Evolutionary conservation across 1,140 invertebrate species (phyloP), one percentile per base, ranked within the genome.

Genomic region (Magallana gigas): DNA sequence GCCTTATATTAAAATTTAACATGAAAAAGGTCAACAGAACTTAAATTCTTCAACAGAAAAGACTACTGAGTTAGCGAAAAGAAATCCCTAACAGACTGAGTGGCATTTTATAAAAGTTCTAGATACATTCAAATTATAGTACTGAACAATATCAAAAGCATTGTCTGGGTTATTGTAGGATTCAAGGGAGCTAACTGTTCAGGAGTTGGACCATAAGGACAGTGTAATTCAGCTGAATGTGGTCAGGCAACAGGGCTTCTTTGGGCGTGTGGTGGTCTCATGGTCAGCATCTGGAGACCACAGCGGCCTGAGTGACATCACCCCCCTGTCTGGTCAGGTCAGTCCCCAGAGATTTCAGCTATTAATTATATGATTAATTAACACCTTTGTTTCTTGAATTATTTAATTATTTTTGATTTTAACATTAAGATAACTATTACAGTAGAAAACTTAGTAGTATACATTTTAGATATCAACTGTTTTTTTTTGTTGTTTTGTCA

Each of bases 201-300:
- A 89, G 59, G 93, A 94, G 83, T 29, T 87, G 56, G 86, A 83
- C 29, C 91, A 87, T 58, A 64, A 71, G 48, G 93, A 94, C 80
- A 92, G 90, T 81, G 68, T 87, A 9, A 89, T 93, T 11, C 87
- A 88, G 64, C 71, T 94, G n/a, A 93, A 89, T 85, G 90, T 94
- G 5, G 60, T 91, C 9, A 88, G 94, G 80, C 84, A 88, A 23
- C 71, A 85, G 9, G 94, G 94, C 3, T 90, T 83, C 85, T 92
- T 90, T 88, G 93, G 93, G n/a, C 89, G 87, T 57, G 92, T 94
- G 6, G 88, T 91, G 5, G 91, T 94, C 1, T 89, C 82, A 48
- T 94, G 94, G 94, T 81, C 84, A 48, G 91, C 91, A 9, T 91
- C 92, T 6, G 93, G 93, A n/a, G 92, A 93, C 82, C 91, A 93